Conservation (phyloP, 1,140 invertebrate species). For the Daktulosphaira vitifoliae region DNA sequence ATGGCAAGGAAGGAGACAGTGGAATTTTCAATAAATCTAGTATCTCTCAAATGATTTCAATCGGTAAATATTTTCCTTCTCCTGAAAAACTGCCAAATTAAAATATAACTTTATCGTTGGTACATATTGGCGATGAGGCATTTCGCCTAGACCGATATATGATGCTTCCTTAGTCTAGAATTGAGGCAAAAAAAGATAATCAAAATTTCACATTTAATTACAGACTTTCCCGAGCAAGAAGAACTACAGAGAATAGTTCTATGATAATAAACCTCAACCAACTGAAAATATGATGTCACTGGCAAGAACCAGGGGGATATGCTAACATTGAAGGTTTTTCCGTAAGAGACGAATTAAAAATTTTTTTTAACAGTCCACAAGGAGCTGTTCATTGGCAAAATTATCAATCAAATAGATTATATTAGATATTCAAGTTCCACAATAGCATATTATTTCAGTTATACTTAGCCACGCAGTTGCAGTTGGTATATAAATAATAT, state of each 20-base stretch:
- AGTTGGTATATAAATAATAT: too few relatives aligned
- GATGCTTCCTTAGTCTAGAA: slow-evolving; percentile 13
- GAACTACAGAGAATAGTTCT: too few relatives aligned
- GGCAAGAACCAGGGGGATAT: too few relatives aligned
- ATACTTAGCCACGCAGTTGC: slow-evolving; percentile 11
- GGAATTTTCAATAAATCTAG: slow-evolving; percentile 4
- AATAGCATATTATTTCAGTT: slow-evolving; percentile 8
- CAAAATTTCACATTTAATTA: slow-evolving; percentile 37
- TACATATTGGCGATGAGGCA: too few relatives aligned
- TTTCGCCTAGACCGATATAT: too few relatives aligned
- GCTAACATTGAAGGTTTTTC: neutral
- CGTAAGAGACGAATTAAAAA: neutral
- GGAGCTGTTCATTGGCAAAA: too few relatives aligned
- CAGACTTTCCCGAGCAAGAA: too few relatives aligned
- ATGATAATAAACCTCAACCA: too few relatives aligned
- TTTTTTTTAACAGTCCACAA: neutral
- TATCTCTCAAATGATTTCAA: too few relatives aligned
- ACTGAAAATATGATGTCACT: too few relatives aligned
- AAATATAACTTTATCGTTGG: slow-evolving; percentile 2
- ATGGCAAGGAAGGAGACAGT: slow-evolving; percentile 41
- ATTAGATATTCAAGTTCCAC: slow-evolving; percentile 14
- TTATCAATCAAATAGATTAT: slow-evolving; percentile 8
- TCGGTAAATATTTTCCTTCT: slow-evolving; percentile 5
- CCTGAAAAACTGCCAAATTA: slow-evolving; percentile 5
- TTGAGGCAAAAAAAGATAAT: slow-evolving; percentile 3